These are phyloP conservation scores for Gnathonemus echidnorhynchus DNA, from an alignment of 2,113 vertebrate genomes.

Conservation along the genomic window DNA sequence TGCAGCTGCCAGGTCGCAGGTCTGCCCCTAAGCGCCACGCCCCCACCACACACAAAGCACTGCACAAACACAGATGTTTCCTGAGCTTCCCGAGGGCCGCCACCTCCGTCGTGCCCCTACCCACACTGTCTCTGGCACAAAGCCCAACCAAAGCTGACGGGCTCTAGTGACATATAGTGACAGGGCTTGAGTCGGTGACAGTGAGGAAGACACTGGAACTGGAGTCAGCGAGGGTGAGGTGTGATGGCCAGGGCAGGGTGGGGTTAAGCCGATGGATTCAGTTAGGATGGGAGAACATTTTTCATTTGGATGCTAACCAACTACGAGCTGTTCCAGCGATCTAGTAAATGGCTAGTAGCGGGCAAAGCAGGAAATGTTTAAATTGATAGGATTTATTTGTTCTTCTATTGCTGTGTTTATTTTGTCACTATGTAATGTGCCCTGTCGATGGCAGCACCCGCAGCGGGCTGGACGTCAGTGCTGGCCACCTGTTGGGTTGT, in stretches of 20 bases:
- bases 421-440: neutral
- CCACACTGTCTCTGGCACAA: neutral
- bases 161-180: neutral
- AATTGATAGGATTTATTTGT: neutral
- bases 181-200: neutral
- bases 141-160: neutral
- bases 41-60: neutral
- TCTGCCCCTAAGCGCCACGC: neutral
- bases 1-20: neutral
- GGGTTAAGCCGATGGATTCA: neutral
- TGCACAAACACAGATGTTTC: conserved; percentile 7
- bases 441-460: neutral
- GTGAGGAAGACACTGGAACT: neutral
- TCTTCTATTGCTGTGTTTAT: neutral
- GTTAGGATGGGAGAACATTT: neutral
- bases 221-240: neutral
- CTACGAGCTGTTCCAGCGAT: neutral
- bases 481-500: neutral
- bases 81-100: neutral
- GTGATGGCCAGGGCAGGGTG: no score
- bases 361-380: neutral
- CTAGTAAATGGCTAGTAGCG: neutral
- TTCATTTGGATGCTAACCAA: neutral
- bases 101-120: neutral
- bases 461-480: neutral